Evolutionary conservation across 2,888 invertebrate species (phyloP).

Genomic region (Trissoscelio sp.): DNA sequence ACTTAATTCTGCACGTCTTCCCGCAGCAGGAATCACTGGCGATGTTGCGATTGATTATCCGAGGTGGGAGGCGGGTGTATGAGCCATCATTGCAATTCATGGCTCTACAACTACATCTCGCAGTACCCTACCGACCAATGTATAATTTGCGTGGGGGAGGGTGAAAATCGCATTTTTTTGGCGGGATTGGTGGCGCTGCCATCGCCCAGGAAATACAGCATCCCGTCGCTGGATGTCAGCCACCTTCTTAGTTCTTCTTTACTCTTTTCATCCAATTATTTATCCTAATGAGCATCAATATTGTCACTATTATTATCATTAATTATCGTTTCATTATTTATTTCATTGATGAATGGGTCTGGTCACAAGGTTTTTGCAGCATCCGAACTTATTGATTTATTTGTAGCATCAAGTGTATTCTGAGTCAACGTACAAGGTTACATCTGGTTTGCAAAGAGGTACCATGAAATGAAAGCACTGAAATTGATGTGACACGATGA

Average conservation of each 20-base stretch:
- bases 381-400: too few species aligned
- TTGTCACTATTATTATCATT: not conserved
- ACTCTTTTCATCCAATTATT: not conserved
- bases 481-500: conserved; percentile 66
- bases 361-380: too few species aligned
- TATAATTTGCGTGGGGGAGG: conserved; percentile 81
- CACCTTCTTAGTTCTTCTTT: not conserved
- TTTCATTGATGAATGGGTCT: too few species aligned
- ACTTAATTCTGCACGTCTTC: conserved; percentile 52
- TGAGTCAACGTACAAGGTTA: not conserved
- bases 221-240: conserved; percentile 19
- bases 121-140: conserved; percentile 79
- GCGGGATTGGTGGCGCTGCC: conserved; percentile 81
- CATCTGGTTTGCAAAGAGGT: conserved; percentile 2
- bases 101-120: conserved; percentile 80
- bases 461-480: conserved; percentile 5
- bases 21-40: conserved; percentile 72
- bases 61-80: conserved; percentile 79
- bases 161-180: conserved; percentile 81
- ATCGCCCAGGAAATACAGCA: conserved; percentile 71
- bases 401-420: too few species aligned
- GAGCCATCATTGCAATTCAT: conserved; percentile 83
- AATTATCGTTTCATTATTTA: too few species aligned
- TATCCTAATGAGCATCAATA: too few species aligned
- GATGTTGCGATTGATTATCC: conserved; percentile 83